Evolutionary conservation across 2,797 vertebrate genomes (phyloP).

Genomic region (Phoxinus dragarum): DNA sequence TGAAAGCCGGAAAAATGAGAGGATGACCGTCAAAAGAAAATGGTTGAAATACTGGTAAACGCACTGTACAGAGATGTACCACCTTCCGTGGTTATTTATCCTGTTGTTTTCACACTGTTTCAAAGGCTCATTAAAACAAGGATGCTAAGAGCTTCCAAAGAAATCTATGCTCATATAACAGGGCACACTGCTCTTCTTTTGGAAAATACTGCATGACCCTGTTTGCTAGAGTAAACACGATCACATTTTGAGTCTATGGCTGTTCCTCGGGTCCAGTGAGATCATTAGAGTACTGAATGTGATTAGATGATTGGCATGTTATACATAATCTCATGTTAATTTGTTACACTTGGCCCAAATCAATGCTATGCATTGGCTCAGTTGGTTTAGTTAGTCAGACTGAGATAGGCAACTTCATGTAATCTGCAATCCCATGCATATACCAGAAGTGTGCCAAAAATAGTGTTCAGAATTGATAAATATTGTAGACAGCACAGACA

Average conservation of each 20-base stretch:
- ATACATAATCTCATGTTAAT: not conserved
- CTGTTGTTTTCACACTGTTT: conserved; percentile 51
- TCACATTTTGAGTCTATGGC: conserved; percentile 17
- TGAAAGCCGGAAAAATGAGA: conserved; percentile 82
- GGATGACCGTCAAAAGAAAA: conserved; percentile 51
- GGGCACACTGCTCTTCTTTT: conserved; percentile 20
- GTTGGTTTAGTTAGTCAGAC: conserved; percentile 28
- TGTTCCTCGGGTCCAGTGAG: conserved; percentile 33
- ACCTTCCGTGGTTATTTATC: conserved; percentile 58
- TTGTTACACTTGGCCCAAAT: conserved; percentile 44
- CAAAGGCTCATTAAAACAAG: conserved; percentile 46
- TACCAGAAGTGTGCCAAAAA: conserved; percentile 33
- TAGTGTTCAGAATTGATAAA: conserved; percentile 25
- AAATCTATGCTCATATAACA: conserved; percentile 24
- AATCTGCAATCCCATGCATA: conserved; percentile 40
- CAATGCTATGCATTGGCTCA: conserved; percentile 52
- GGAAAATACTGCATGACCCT: conserved; percentile 17
- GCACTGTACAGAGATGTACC: conserved; percentile 86
- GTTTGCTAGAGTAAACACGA: not conserved
- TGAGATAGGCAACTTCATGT: conserved; percentile 33
- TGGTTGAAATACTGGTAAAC: conserved; percentile 91
- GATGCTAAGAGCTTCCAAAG: conserved; percentile 31
- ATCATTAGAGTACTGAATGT: conserved; percentile 22
- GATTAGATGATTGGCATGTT: conserved; percentile 38
- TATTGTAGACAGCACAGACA: not conserved